A percentile compares a stretch with the other conserved stretches of the same genome.
These are phyloP conservation scores for Zosterops borbonicus DNA, from an alignment of 2,113 vertebrate species.

Conservation along the genomic window DNA sequence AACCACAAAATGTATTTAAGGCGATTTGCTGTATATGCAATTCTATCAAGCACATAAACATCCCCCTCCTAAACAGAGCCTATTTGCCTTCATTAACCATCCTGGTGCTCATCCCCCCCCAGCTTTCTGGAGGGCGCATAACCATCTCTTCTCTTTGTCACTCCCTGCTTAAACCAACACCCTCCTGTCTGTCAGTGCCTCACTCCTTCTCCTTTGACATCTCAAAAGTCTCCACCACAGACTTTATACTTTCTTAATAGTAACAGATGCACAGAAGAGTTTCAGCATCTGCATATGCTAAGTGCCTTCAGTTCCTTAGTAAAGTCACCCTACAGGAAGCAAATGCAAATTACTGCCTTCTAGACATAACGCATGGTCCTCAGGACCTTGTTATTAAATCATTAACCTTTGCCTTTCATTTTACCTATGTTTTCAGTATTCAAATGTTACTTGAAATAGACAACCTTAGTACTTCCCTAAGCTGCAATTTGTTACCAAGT, in stretches of 20 bases:
- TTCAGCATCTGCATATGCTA: neutral
- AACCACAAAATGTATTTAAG: slow-evolving; percentile 25
- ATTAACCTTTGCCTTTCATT: slow-evolving; percentile 34
- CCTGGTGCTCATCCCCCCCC: neutral
- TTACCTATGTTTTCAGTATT: neutral
- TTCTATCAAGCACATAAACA: neutral
- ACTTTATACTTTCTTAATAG: neutral
- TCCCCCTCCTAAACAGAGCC: neutral
- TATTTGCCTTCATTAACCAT: neutral
- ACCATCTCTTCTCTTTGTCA: neutral
- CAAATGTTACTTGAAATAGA: neutral
- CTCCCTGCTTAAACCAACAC: neutral
- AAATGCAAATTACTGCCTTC: slow-evolving; percentile 35
- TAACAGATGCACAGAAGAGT: neutral
- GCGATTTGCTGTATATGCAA: neutral
- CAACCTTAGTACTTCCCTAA: neutral
- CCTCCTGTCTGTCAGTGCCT: neutral
- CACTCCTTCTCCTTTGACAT: neutral
- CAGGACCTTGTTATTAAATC: slow-evolving; percentile 12
- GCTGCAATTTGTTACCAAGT: neutral
- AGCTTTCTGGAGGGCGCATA: neutral
- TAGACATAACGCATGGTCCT: neutral
- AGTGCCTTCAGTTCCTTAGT: neutral
- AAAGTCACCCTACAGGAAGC: slow-evolving; percentile 20
- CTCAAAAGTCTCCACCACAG: neutral